Evolutionary conservation across 2,797 vertebrate species (phyloP).

Genomic region (Eulemur coronatus): DNA sequence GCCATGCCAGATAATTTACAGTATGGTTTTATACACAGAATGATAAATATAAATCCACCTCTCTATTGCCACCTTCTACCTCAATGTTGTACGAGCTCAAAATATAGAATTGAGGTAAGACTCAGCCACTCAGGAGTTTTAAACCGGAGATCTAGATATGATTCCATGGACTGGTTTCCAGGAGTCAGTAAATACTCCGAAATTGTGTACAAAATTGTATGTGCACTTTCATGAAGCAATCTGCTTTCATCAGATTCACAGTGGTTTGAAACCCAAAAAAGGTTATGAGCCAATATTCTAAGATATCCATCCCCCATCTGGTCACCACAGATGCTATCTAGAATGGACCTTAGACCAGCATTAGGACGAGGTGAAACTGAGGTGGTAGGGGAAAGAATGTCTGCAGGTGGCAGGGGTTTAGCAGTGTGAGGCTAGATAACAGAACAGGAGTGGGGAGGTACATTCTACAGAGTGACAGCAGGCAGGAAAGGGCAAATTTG

Average conservation of each 20-base stretch:
- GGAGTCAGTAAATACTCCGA: neutral
- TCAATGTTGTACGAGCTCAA: neutral
- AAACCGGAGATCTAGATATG: neutral
- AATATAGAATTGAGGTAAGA: neutral
- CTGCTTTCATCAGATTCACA: neutral
- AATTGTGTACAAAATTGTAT: neutral
- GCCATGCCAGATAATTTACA: neutral
- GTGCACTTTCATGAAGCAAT: neutral
- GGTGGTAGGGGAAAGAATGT: neutral
- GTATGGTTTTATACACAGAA: neutral
- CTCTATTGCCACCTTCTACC: neutral
- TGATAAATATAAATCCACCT: neutral
- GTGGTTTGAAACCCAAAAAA: neutral
- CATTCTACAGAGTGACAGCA: neutral
- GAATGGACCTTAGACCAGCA: neutral
- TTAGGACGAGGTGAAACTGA: neutral
- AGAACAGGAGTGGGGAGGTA: neutral
- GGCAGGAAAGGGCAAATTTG: neutral
- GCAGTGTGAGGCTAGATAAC: neutral
- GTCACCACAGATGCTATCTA: neutral
- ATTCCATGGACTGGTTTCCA: neutral
- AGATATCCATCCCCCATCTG: neutral
- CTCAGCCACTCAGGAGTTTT: neutral
- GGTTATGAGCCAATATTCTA: neutral
- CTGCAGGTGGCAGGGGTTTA: neutral